phyloP scores from a whole-genome alignment of 1,140 invertebrate genomes.

The Araneus ventricosus region DNA sequence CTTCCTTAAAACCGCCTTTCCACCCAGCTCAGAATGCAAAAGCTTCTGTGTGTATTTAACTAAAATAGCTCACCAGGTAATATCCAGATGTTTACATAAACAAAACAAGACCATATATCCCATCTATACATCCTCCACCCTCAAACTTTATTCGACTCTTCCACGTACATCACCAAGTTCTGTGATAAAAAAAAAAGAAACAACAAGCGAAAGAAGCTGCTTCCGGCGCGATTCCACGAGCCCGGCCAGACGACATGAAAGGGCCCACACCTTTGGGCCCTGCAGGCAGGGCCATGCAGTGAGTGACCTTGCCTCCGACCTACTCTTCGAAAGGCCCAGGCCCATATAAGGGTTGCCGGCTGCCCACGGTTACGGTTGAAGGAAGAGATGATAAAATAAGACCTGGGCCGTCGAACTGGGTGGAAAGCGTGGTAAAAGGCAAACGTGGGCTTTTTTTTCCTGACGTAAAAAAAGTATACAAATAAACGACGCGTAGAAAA shows the following conservation, averaged over 20 bases:
- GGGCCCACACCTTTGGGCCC: slow-evolving; percentile 23
- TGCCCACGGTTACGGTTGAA: slow-evolving; percentile 28
- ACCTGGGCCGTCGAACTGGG: slow-evolving; percentile 41
- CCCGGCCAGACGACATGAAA: slow-evolving; percentile 8
- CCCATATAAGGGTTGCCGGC: slow-evolving; percentile 54
- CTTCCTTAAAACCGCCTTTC: too few relatives aligned
- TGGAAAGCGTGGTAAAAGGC: not conserved
- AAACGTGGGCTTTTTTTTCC: slow-evolving; percentile 14
- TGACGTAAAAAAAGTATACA: slow-evolving; percentile 31
- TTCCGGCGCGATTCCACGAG: slow-evolving; percentile 26
- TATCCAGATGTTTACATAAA: not conserved
- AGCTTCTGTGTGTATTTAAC: too few relatives aligned
- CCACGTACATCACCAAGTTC: not conserved
- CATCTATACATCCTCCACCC: not conserved
- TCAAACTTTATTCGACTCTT: not conserved
- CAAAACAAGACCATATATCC: not conserved
- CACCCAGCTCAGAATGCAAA: too few relatives aligned
- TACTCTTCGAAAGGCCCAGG: slow-evolving; percentile 35
- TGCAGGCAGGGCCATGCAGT: not conserved
- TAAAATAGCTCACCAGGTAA: too few relatives aligned
- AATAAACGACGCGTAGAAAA: slow-evolving; percentile 5
- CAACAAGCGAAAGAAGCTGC: not conserved
- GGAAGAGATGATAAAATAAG: slow-evolving; percentile 1
- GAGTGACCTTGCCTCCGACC: slow-evolving; percentile 47
- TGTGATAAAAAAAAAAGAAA: not conserved